phyloP scores from a whole-genome alignment of 2,888 invertebrate species.

The Lacanobia oleracea region DNA sequence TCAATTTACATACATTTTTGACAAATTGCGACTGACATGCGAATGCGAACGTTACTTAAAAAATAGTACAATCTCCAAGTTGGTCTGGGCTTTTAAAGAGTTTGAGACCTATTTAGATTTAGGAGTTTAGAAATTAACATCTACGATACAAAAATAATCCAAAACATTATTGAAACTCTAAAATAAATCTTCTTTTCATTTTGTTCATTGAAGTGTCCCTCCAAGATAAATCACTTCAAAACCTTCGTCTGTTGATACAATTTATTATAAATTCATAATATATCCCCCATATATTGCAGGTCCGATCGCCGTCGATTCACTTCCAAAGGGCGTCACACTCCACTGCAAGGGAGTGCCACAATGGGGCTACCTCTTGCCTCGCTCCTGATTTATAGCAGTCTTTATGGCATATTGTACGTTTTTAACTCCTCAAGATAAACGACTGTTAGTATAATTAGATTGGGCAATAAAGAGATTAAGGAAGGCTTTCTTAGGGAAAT shows the following conservation, averaged over 20 bases:
- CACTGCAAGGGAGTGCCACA: constrained; percentile 53
- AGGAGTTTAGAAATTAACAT: too few species aligned
- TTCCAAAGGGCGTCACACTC: constrained; percentile 60
- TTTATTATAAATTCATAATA: constrained; percentile 13
- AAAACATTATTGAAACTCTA: too few species aligned
- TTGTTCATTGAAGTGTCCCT: background rate
- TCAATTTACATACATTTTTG: too few species aligned
- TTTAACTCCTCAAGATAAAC: constrained; percentile 64
- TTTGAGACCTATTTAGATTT: too few species aligned
- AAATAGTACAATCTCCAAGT: too few species aligned
- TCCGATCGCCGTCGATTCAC: constrained; percentile 34
- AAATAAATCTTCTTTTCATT: background rate
- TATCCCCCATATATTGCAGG: constrained; percentile 3
- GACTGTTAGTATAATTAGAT: constrained; percentile 63
- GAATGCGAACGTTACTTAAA: too few species aligned
- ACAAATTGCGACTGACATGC: too few species aligned
- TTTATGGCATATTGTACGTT: constrained; percentile 65
- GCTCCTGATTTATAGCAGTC: constrained; percentile 61
- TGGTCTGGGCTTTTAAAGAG: too few species aligned
- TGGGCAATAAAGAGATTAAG: constrained; percentile 53
- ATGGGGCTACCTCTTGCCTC: constrained; percentile 45
- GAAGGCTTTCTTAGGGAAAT: constrained; percentile 30
- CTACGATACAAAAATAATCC: too few species aligned
- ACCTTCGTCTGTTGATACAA: constrained; percentile 9
- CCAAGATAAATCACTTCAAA: constrained; percentile 7